A percentile compares a stretch with the other conserved stretches of the same genome.
Conservation (phyloP, 2,113 vertebrate genomes). For the Scortum barcoo region DNA sequence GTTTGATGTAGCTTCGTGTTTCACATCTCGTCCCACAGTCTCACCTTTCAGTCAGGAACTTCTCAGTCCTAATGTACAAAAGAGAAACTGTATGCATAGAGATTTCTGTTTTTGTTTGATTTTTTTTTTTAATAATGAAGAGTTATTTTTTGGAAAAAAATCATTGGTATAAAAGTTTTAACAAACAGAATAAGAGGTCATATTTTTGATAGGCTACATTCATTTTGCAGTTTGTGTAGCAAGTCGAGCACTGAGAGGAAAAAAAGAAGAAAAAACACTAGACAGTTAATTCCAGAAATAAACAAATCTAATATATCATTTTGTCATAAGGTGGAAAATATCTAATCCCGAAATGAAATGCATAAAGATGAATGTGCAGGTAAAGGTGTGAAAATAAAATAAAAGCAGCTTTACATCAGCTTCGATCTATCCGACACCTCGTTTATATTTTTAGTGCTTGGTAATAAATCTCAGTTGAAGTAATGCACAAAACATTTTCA, state of each 20-base stretch:
- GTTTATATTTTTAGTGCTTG: not conserved
- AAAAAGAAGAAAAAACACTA: constrained; percentile 19
- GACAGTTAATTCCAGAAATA: not conserved
- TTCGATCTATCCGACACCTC: not conserved
- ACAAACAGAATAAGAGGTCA: constrained; percentile 63
- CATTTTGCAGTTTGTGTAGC: constrained; percentile 51
- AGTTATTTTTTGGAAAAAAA: constrained; percentile 84
- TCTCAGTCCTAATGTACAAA: constrained; percentile 59
- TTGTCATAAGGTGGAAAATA: constrained; percentile 17
- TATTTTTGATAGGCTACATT: constrained; percentile 83
- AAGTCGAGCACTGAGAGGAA: constrained; percentile 26
- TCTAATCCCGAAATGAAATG: not conserved
- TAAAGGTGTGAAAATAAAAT: constrained; percentile 5
- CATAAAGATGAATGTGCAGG: constrained; percentile 18
- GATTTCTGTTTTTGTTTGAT: constrained; percentile 38
- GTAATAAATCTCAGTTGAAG: not conserved
- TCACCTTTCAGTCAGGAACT: constrained; percentile 22
- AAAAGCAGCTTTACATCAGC: constrained; percentile 17
- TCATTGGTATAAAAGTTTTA: constrained; percentile 55
- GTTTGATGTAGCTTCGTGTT: constrained; percentile 25
- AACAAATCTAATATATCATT: not conserved
- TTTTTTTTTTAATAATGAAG: constrained; percentile 65
- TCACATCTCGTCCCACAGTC: not conserved
- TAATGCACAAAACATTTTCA: not conserved
- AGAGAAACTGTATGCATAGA: constrained; percentile 49